A percentile compares a stretch with the other conserved stretches of the same genome.
Conservation (phyloP, 2,797 vertebrate genomes). For the Catamblyrhynchus diadema region DNA sequence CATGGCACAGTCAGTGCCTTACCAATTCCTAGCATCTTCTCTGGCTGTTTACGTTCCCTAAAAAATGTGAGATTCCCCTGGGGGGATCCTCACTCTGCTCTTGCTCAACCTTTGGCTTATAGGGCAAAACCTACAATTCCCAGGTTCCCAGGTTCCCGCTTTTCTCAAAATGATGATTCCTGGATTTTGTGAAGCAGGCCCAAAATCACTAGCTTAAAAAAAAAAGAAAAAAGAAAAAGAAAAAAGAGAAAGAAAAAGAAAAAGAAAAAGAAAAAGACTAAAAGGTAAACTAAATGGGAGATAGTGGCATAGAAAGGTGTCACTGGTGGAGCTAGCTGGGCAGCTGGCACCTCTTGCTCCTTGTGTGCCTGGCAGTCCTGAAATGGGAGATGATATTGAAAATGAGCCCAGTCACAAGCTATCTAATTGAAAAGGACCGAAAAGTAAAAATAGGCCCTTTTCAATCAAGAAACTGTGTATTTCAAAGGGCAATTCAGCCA, state of each 20-base stretch:
- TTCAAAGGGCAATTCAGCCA: not conserved
- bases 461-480: not conserved
- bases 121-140: not conserved
- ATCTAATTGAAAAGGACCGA: not conserved
- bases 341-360: not conserved
- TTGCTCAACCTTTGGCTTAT: not conserved
- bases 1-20: not conserved
- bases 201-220: too few species aligned
- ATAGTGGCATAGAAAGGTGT: not conserved
- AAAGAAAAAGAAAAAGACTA: fast-evolving
- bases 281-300: not conserved
- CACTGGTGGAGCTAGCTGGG: not conserved
- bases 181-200: not conserved
- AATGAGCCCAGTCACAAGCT: not conserved
- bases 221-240: too few species aligned
- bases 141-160: fast-evolving
- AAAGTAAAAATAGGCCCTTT: not conserved
- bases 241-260: too few species aligned
- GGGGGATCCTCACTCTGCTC: not conserved
- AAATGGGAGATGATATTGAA: not conserved
- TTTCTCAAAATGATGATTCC: not conserved
- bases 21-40: not conserved
- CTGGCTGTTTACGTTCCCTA: not conserved
- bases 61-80: not conserved
- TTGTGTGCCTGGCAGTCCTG: not conserved